Base-by-base conservation (phyloP, 2,113 vertebrate genomes). In the Poecilia latipinna region DNA sequence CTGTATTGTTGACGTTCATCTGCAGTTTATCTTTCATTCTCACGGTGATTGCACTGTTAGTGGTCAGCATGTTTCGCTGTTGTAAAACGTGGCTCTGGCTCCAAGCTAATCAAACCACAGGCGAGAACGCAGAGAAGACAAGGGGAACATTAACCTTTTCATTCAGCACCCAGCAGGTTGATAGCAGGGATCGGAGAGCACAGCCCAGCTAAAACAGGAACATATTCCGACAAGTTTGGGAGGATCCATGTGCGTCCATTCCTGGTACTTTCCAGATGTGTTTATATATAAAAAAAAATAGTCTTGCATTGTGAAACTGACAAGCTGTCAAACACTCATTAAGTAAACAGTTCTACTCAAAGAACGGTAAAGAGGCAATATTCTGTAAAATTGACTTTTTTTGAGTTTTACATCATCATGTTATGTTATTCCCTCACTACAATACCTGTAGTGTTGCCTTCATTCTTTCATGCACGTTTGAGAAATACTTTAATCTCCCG, bases 121-220 rank as follows among this genome's bases (percentile, higher is more conserved):
- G 82, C 73, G 61, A 70, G 78, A 32, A 22, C 33, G 12, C 65
- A 12, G 69, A 66, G 74, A 17, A 77, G 83, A 85, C 74, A 64
- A 64, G 80, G 72, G 64, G 84, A 79, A 3, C 26, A 48, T 77
- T 28, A 79, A 71, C 70, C 57, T 66, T 75, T 28, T 1, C 72
- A 67, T 68, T 13, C 66, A 78, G 77, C 74, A 83, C 80, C 68
- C 69, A 61, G 83, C 81, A 78, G 79, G 83, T 72, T 8, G 67
- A 68, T 79, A 76, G 80, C 82, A 73, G 33, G 72, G 77, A 67
- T 86, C 70, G 77, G 63, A 75, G 62, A 75, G 62, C 57, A 78
- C 48, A 33, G 74, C 72, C 78, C 77, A 44, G 35, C 75, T 33
- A 67, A 62, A 71, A 65, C 29, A 61, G 57, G 22, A 57, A 3